Base-by-base conservation (phyloP, 2,888 invertebrate genomes). In the Aporophyla lueneburgensis region DNA sequence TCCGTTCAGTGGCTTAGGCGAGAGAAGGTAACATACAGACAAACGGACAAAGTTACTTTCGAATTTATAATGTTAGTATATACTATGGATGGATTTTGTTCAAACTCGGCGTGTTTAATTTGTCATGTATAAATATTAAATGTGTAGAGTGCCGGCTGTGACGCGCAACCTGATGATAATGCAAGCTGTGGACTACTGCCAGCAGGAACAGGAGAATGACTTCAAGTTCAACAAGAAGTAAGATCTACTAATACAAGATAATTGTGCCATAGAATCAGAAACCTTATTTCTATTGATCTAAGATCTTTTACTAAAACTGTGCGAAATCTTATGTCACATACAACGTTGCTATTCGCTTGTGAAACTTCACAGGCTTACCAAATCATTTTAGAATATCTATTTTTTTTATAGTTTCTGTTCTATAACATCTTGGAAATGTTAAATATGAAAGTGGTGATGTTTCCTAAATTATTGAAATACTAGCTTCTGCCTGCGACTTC, bases 141-240 rank as follows among this genome's bases (percentile, higher is more conserved):
- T n/a, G 16, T 56, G 0, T 89, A 96, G 96, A 3, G 93, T 96
- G 2, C 95, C 95, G 6, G 87, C 92, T 2, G 93, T 93, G 12
- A 96, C 96, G 3, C 93, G 96, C 5, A 93, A 87, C 78, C 88
- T 95, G 86, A 96, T 96, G 95, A 91, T 96, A 81, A 90, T 93
- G 93, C 96, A 96, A 81, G 95, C 96, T 0, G 95, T 93, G 40
- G 96, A 96, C 87, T 96, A 96, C 89, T 96, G 96, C 81, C 94
- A 94, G 73, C 96, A 96, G 78, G 96, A 96, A 83, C 96, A 95
- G 77, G 96, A 96, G 76, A 95, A 94, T 76, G 96, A 96, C 61
- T 92, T 92, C 82, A 96, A 95, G 75, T 89, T 88, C 69, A 94
- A 92, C 76, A 96, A 96, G 80, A 94, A 91, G 96, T 96, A 81